Conservation (phyloP, 1,140 invertebrate species). For the Pollicipes pollicipes region DNA sequence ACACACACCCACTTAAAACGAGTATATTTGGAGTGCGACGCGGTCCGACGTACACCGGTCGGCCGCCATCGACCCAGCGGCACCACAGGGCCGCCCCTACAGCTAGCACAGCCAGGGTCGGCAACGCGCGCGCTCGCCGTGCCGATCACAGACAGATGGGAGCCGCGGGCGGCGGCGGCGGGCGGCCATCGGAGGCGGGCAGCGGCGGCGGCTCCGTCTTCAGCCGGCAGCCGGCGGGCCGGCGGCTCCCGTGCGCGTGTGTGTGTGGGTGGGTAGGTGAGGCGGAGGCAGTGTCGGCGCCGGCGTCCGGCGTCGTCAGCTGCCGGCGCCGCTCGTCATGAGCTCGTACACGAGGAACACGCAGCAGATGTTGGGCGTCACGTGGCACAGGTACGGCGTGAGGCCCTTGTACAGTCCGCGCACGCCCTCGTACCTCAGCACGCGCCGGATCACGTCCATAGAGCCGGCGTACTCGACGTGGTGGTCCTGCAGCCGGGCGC, state of each 20-base stretch:
- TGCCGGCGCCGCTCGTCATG: background rate
- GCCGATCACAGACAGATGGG: background rate
- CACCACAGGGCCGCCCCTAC: too few species aligned
- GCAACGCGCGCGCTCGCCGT: too few species aligned
- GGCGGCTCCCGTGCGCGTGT: background rate
- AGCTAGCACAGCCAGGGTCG: too few species aligned
- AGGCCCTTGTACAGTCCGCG: conserved; percentile 94
- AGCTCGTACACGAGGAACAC: conserved; percentile 90
- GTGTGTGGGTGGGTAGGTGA: background rate
- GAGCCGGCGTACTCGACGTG: conserved; percentile 69
- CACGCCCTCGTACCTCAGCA: conserved; percentile 77
- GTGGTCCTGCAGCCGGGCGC: conserved; percentile 91
- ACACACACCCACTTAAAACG: too few species aligned
- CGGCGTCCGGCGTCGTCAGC: background rate
- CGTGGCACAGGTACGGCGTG: conserved; percentile 78
- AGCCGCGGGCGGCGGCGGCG: too few species aligned
- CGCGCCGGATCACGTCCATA: conserved; percentile 65
- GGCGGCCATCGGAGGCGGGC: too few species aligned
- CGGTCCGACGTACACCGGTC: background rate
- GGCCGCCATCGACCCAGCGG: too few species aligned
- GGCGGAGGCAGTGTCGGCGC: background rate
- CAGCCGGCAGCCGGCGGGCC: too few species aligned
- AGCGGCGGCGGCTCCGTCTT: too few species aligned
- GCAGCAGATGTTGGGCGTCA: conserved; percentile 91
- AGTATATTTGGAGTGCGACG: too few species aligned